Percentiles rank a stretch among this genome's conserved stretches.
phyloP scores from a whole-genome alignment of 1,140 invertebrate species.

The Akabosia matsudoensis region DNA sequence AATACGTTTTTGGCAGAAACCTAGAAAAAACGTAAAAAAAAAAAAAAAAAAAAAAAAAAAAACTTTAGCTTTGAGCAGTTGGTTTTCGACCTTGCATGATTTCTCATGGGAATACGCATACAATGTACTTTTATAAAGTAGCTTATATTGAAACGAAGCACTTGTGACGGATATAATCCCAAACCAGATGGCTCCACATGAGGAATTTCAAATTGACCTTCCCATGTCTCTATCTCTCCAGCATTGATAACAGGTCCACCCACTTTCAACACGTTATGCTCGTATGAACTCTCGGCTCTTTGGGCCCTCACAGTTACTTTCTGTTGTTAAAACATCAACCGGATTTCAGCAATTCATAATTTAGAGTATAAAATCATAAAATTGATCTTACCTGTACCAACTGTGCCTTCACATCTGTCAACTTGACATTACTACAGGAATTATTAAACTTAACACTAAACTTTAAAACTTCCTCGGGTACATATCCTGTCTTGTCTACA shows the following conservation, averaged over 20 bases:
- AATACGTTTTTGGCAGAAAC: background rate
- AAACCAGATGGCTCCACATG: background rate
- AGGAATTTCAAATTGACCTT: background rate
- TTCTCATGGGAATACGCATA: too few species aligned
- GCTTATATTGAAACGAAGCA: conserved; percentile 15
- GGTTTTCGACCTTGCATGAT: too few species aligned
- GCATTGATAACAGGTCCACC: background rate
- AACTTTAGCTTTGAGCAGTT: too few species aligned
- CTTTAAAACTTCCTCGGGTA: conserved; percentile 12
- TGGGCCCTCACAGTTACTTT: background rate
- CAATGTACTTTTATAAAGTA: background rate
- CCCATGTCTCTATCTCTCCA: conserved; percentile 1
- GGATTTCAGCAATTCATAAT: background rate
- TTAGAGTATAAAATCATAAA: background rate
- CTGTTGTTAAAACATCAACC: background rate
- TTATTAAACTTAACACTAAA: conserved; percentile 2
- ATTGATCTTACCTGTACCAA: background rate
- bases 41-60: too few species aligned
- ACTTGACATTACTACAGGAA: conserved; percentile 16
- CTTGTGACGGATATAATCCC: conserved; percentile 1
- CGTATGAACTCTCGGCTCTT: background rate
- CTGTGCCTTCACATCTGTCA: background rate
- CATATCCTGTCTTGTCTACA: background rate
- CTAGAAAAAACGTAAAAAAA: background rate
- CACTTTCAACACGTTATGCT: background rate